phyloP scores from a whole-genome alignment of 1,140 invertebrate genomes.

The Micrasema longulum region DNA sequence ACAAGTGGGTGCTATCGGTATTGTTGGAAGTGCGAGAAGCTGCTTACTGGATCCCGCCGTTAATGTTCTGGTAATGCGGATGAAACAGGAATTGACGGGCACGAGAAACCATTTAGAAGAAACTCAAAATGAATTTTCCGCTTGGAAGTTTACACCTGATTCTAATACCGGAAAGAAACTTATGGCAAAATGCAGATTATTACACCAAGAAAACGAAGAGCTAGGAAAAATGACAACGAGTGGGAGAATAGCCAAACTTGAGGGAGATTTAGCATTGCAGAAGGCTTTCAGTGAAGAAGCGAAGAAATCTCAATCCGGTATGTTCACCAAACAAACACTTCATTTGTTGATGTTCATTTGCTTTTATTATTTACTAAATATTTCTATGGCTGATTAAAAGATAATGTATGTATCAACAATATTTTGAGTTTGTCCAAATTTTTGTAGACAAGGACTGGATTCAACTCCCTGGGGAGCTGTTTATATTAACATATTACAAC shows the following conservation, averaged over 20 bases:
- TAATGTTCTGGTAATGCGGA: slow-evolving; percentile 91
- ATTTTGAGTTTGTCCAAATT: too few species aligned
- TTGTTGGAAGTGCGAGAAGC: slow-evolving; percentile 74
- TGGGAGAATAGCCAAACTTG: slow-evolving; percentile 93
- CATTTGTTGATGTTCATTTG: too few species aligned
- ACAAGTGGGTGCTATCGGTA: slow-evolving; percentile 78
- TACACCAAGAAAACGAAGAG: slow-evolving; percentile 99
- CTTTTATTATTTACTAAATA: too few species aligned
- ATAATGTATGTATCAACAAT: too few species aligned
- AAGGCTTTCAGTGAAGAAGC: slow-evolving; percentile 97
- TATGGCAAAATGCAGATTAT: slow-evolving; percentile 95
- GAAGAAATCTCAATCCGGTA: slow-evolving; percentile 96
- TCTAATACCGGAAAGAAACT: slow-evolving; percentile 97
- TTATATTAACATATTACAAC: too few species aligned
- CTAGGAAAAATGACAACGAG: slow-evolving; percentile 95
- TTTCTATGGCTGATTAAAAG: too few species aligned
- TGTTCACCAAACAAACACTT: too few species aligned
- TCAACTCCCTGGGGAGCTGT: too few species aligned
- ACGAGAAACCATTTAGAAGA: slow-evolving; percentile 94
- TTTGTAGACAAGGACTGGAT: too few species aligned
- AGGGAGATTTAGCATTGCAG: slow-evolving; percentile 94
- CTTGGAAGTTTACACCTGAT: slow-evolving; percentile 99
- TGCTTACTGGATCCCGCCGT: slow-evolving; percentile 95
- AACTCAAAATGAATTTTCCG: slow-evolving; percentile 96
- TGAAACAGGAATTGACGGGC: slow-evolving; percentile 91